Base-by-base conservation (phyloP, 2,113 vertebrate species). In the Lagenorhynchus albirostris region DNA sequence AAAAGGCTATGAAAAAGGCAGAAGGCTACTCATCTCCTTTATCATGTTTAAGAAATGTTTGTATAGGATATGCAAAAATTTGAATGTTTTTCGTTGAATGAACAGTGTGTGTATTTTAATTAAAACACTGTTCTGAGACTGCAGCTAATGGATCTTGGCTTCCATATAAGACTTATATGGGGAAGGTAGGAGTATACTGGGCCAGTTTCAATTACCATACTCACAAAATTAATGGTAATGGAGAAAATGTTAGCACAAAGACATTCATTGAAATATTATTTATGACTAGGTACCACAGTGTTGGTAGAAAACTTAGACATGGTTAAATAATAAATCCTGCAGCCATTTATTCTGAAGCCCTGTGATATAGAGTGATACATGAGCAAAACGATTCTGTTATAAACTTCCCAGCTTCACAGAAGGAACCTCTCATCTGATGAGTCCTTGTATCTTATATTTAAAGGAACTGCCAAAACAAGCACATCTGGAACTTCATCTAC, bases 401-500 rank as follows among this genome's bases (percentile, higher is more conserved):
- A 68, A 36, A 47, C 3, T 0, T 9, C 23, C 15, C 10, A 25
- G 1, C 17, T 4, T 18, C 23, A 76, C 6, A 38, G 2, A 79
- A 6, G 1, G 80, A 76, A n/a, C 1, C 17, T 31, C 4, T 36
- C 4, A 4, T 15, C 33, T 90, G 9, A 93, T 29, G 1, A 53
- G 2, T 23, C 38, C 11, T 47, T 60, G 0, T 29, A 21, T 80
- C 12, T n/a, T 89, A 38, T 58, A 33, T 80, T 53, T 63, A 94
- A 12, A 68, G n/a, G 2, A 6, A 12, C 6, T 53, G 0, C 2
- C 2, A 0, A 1, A 18, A 53, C 9, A n/a, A 9, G 2, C 5
- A 12, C 18, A 12, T 3, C 2, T 50, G 47, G 47, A 50, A 50
- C 13, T 29, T 3, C 8, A 74, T 12, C 17, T 1, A 4, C 12